Evolutionary conservation across 2,888 invertebrate species (phyloP).

Genomic region (Heliconius erato): DNA sequence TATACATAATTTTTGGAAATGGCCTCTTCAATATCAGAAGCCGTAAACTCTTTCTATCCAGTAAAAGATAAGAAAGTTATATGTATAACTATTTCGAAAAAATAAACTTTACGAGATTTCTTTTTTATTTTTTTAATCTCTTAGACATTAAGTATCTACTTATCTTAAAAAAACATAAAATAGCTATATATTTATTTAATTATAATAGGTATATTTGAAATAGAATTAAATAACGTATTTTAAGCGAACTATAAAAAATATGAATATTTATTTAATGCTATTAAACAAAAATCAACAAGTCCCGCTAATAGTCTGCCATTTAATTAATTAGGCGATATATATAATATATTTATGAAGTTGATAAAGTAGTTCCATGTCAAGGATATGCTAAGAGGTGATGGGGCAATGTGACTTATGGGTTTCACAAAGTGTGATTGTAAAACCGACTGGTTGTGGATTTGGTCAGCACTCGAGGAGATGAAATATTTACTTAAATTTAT

Average conservation of each 20-base stretch:
- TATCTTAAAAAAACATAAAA: not conserved
- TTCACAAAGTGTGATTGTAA: too few relatives aligned
- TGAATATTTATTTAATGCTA: conserved; percentile 57
- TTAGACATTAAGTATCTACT: not conserved
- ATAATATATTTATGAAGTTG: conserved; percentile 54
- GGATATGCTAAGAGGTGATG: conserved; percentile 49
- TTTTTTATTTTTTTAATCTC: not conserved
- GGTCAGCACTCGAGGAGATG: too few relatives aligned
- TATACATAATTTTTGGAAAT: too few relatives aligned
- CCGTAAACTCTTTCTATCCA: not conserved
- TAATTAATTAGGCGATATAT: conserved; percentile 56
- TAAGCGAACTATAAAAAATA: conserved; percentile 49
- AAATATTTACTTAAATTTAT: too few relatives aligned
- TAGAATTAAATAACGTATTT: not conserved
- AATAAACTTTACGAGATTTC: not conserved
- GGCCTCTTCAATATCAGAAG: too few relatives aligned
- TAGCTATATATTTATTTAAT: not conserved
- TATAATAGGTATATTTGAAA: not conserved
- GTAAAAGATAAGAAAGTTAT: not conserved
- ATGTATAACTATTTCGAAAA: not conserved
- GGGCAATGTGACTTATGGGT: not conserved
- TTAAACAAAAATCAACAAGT: conserved; percentile 58
- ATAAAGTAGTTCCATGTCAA: conserved; percentile 54
- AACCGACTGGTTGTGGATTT: too few relatives aligned
- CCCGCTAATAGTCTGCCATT: conserved; percentile 41